Evolutionary conservation across 2,797 vertebrate species (phyloP).

Genomic region (Cynodonichthys magdalenae): DNA sequence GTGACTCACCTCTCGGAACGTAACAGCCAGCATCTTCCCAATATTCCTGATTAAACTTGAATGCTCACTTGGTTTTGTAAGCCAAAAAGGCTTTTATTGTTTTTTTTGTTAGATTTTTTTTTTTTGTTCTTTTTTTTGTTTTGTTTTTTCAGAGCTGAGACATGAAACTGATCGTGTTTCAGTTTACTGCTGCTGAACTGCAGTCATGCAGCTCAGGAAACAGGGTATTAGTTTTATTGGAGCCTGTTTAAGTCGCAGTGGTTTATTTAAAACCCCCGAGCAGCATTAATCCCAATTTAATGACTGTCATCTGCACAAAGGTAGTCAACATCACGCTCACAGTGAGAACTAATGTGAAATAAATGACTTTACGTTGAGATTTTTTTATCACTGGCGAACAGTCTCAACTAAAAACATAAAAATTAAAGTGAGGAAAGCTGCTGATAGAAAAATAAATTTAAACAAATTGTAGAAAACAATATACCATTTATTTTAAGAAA

Average conservation of each 20-base stretch:
- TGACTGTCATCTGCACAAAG: constrained; percentile 20
- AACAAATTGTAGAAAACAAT: no score
- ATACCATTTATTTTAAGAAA: no score
- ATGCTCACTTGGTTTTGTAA: constrained; percentile 49
- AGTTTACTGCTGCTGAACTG: constrained; percentile 32
- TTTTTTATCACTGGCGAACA: constrained; percentile 28
- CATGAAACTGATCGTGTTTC: constrained; percentile 61
- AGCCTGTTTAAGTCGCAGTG: constrained; percentile 1
- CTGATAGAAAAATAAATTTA: no score
- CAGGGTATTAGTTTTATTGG: constrained; percentile 2
- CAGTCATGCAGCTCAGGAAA: constrained; percentile 11
- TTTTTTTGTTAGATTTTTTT: no score
- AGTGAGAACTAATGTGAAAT: constrained; percentile 46
- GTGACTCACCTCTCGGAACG: constrained; percentile 75
- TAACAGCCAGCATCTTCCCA: constrained; percentile 69
- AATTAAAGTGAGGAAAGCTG: no score
- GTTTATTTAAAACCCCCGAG: constrained; percentile 34
- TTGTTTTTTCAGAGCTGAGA: constrained; percentile 61
- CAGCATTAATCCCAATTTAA: constrained; percentile 44
- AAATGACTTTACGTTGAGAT: constrained; percentile 40
- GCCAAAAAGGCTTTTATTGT: constrained; percentile 80
- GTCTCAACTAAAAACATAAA: no score
- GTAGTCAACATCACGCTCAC: constrained; percentile 27
- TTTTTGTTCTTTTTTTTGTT: constrained; percentile 71
- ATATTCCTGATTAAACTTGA: constrained; percentile 81